Evolutionary conservation across 2,888 invertebrate genomes (phyloP), one percentile per base, ranked within the genome.

Genomic region (Andrena dorsata): DNA sequence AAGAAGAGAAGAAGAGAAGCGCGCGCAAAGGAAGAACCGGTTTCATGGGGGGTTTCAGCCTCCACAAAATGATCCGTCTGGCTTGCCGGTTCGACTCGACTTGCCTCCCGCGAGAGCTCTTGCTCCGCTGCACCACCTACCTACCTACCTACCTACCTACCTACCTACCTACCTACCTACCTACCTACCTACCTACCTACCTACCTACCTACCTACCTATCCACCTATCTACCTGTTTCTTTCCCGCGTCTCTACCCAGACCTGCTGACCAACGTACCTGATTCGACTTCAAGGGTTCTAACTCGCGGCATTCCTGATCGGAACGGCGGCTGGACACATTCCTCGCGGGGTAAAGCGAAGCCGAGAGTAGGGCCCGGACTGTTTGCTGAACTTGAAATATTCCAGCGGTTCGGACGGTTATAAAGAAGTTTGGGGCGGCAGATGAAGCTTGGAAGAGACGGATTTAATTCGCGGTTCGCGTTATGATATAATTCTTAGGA

Each of bases 31-130:
- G 60, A 76, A 76, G 83, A 91, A 92, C 92, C 92, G 92, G 92
- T 92, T 92, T 85, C 84, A 84, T 80, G 85, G 86, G 56, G 80
- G 89, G 88, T 87, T 89, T 78, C 89, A 85, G 89, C 89, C 90
- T 90, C 88, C 87, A 86, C 90, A 76, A 89, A 91, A 90, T 88
- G 89, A 90, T 91, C 88, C 87, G 91, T 91, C 91, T 90, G 90
- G 90, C 84, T 86, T 82, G 78, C 83, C 84, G 69, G 77, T 74
- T 80, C 79, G 76, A 73, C 72, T 81, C 69, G 47, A 56, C 76
- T 76, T 76, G 75, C 66, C 72, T 82, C 78, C 76, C 80, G 76
- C 82, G 70, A 75, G 70, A 80, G 77, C 71, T 74, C 58, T 70
- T 85, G 77, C 88, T 85, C 88, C 77, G 86, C 68, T 88, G 88